phyloP scores from a whole-genome alignment of 2,797 vertebrate genomes.

The Sparus aurata region DNA sequence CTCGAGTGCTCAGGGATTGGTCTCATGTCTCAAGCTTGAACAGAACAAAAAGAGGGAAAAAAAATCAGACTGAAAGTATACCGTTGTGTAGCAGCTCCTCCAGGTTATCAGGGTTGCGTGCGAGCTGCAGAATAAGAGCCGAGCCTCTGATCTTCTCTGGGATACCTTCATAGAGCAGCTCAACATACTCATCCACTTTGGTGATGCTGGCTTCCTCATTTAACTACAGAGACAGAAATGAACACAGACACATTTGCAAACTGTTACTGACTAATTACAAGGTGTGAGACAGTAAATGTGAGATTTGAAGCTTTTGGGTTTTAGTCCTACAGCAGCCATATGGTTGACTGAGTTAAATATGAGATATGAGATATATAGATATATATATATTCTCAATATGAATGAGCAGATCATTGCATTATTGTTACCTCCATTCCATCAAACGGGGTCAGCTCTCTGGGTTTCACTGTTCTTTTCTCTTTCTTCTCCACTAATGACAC shows the following conservation, averaged over 20 bases:
- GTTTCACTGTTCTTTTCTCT: constrained; percentile 90
- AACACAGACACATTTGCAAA: constrained; percentile 19
- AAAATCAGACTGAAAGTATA: constrained; percentile 54
- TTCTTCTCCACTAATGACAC: constrained; percentile 88
- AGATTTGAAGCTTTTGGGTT: not conserved
- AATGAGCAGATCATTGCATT: not conserved
- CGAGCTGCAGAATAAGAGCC: constrained; percentile 92
- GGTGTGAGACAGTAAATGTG: not conserved
- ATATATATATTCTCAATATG: too few species aligned
- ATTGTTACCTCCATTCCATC: constrained; percentile 94
- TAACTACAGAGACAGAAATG: constrained; percentile 42
- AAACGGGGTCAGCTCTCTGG: constrained; percentile 94
- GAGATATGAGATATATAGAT: too few species aligned
- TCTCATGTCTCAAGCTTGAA: not conserved
- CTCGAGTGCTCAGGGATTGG: not conserved
- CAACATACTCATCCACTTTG: constrained; percentile 86
- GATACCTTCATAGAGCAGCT: constrained; percentile 92
- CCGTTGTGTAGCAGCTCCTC: constrained; percentile 93
- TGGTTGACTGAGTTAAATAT: not conserved
- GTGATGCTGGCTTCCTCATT: constrained; percentile 78
- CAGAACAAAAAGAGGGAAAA: not conserved
- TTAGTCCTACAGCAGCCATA: not conserved
- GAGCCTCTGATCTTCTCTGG: constrained; percentile 92
- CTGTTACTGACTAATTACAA: not conserved
- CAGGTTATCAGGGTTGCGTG: constrained; percentile 94